Base-by-base conservation (phyloP, 2,797 vertebrate species). In the Morus bassanus region DNA sequence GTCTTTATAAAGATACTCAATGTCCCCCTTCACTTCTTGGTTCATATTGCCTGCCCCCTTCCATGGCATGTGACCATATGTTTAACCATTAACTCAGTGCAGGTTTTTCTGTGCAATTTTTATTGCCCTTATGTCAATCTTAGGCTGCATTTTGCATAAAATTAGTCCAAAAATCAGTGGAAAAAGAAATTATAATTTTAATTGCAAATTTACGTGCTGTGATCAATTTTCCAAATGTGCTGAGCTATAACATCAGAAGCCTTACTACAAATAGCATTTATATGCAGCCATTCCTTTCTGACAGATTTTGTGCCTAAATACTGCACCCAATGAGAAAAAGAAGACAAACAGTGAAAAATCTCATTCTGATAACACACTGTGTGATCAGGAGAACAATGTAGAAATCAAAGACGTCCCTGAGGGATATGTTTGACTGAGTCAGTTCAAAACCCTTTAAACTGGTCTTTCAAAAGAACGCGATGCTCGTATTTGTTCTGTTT, bases 401-500 rank as follows among this genome's bases (percentile, higher is more conserved):
- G 92, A 96, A 97, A 97, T 97, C 94, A 97, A 95, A 97, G 93
- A 95, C 78, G 64, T 88, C 93, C 96, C 94, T 82, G n/a, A 91
- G 94, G 95, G 92, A 87, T 69, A 43, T 83, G 76, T 94, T 92
- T 94, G 78, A 73, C 88, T 85, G 84, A 96, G 85, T 96, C 90
- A 85, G 96, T 97, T 97, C 96, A 95, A 96, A 97, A 73, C 89
- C 88, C 88, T 95, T 96, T 96, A 97, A 96, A 93, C 81, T 48
- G 50, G 82, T 88, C 94, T 96, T 97, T 97, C 89, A 92, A 96
- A 95, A 93, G 96, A 95, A 95, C 96, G 95, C 1, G 41, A 87
- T 94, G 91, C 73, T 96, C 85, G 95, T 95, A 81, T 95, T 95
- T 93, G 78, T 92, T 94, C 83, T 95, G 83, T 93, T 93, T 91